Evolutionary conservation across 2,113 vertebrate genomes (phyloP), one percentile per base, ranked within the genome.

Genomic region (Laticauda laticaudata): DNA sequence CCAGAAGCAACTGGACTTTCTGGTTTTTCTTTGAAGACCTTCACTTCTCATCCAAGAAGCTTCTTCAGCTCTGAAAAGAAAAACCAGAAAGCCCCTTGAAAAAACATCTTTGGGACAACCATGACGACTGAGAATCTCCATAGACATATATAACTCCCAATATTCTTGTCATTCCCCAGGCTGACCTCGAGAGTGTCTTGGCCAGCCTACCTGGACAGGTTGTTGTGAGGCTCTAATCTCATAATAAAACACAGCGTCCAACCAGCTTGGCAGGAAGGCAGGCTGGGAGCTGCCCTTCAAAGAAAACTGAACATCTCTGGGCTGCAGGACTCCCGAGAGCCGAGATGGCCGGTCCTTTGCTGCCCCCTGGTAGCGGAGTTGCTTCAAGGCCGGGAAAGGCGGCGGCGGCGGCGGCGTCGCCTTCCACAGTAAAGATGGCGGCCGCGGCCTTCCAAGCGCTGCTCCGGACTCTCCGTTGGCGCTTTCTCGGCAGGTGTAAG

Each of bases 341-440:
- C 18, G 69, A 5, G n/a, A 20, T 18, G 69, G 34, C 34, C 5
- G 14, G 24, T 39, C 2, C 23, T 15, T n/a, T 45, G 0, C 12
- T 6, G 95, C 64, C 95, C 95, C 95, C 0, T 69, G 29, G 29
- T 15, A 15, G 29, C 12, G 29, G 29, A n/a, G 4, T n/a, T 69
- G 12, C 64, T 34, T n/a, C 4, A 69, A 69, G 64, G 29, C 61
- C 61, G 61, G 61, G 61, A 69, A 69, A 69, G 64, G 64, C 29
- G 29, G 4, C 34, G 34, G 34, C 34, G 34, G 34, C 34, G 34
- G 34, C 64, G 4, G 4, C 29, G 24, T 26, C 23, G 29, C 64
- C 2, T 15, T 5, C 29, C 64, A n/a, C 29, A 69, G 14, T n/a
- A 69, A 69, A 69, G 64, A 69, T 69, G 64, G 64, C 64, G 29